Evolutionary conservation across 1,140 invertebrate genomes (phyloP).

Genomic region (Listronotus oregonensis): DNA sequence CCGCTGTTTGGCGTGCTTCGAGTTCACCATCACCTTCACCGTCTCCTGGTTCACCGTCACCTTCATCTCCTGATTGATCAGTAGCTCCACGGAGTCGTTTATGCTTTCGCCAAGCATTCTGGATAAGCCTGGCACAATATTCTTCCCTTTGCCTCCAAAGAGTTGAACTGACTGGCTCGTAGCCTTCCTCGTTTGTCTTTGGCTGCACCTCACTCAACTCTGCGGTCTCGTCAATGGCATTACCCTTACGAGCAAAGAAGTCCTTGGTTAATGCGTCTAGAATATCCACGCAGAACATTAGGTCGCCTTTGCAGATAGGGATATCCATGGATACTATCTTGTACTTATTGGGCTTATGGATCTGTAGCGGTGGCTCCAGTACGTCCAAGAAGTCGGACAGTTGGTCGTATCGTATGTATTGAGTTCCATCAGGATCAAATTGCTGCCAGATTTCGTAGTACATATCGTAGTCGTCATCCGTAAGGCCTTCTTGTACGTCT

Average conservation of each 20-base stretch:
- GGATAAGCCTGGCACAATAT: conserved; percentile 93
- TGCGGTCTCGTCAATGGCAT: conserved; percentile 86
- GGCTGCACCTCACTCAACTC: conserved; percentile 78
- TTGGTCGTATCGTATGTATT: conserved; percentile 93
- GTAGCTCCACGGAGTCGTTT: conserved; percentile 66
- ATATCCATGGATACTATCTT: conserved; percentile 99
- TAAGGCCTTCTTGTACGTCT: conserved; percentile 97
- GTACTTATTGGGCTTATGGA: conserved; percentile 98
- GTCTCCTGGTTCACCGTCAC: conserved; percentile 43
- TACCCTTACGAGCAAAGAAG: conserved; percentile 94
- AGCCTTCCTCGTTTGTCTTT: conserved; percentile 81
- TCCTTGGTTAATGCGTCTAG: conserved; percentile 94
- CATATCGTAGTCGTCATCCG: conserved; percentile 99
- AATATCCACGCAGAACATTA: conserved; percentile 97
- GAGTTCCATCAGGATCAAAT: conserved; percentile 96
- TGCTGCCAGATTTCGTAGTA: conserved; percentile 99
- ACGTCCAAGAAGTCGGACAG: conserved; percentile 94
- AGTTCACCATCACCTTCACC: conserved; percentile 49
- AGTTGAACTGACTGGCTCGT: conserved; percentile 91
- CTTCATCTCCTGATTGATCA: conserved; percentile 56
- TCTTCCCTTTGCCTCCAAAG: conserved; percentile 94
- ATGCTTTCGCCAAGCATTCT: conserved; percentile 90
- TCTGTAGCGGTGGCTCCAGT: conserved; percentile 90
- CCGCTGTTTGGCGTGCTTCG: conserved; percentile 70
- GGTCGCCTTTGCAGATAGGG: conserved; percentile 94